Conservation (phyloP, 2,797 vertebrate genomes). For the Oceanodroma leucorhoa region DNA sequence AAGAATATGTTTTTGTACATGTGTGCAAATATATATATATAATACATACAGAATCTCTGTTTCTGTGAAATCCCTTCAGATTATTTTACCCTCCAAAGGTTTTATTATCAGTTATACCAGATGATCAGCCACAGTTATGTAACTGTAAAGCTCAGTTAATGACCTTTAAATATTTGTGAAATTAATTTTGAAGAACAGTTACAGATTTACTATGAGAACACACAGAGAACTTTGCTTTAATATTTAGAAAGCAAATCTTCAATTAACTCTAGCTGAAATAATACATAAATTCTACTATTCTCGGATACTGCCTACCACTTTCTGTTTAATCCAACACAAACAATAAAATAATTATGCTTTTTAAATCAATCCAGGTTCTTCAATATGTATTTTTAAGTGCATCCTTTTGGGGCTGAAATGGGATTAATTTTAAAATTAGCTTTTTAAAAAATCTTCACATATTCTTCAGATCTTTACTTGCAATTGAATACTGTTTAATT, state of each 20-base stretch:
- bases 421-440: not conserved
- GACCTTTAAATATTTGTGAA: not conserved
- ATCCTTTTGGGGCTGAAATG: not conserved
- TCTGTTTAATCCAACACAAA: not conserved
- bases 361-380: not conserved
- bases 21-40: not conserved
- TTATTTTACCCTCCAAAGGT: not conserved
- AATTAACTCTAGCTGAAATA: not conserved
- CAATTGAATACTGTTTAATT: not conserved
- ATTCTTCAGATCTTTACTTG: not conserved
- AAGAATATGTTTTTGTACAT: not conserved
- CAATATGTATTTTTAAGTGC: not conserved
- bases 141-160: not conserved
- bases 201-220: not conserved
- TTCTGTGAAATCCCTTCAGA: not conserved
- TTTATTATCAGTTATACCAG: conserved; percentile 4
- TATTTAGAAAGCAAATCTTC: not conserved
- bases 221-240: not conserved
- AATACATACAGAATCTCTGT: not conserved
- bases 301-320: not conserved
- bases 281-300: not conserved
- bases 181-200: not conserved
- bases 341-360: not conserved
- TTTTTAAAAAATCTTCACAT: not conserved
- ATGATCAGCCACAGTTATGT: not conserved